These are phyloP conservation scores for Campylomormyrus numenius DNA, from an alignment of 2,113 vertebrate species.

Conservation along the genomic window DNA sequence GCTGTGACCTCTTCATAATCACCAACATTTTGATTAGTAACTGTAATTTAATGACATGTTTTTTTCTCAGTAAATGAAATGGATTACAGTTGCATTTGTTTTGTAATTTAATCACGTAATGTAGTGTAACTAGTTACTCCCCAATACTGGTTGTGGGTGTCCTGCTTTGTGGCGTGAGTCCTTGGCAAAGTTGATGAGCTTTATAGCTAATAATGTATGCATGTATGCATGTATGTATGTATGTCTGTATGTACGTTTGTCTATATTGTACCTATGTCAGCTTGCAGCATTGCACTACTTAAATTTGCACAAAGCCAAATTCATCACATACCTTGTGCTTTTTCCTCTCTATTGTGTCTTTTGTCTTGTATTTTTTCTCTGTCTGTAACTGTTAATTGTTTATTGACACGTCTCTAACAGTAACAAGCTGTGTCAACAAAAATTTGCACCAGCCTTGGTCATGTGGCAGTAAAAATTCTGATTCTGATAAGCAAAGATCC, in stretches of 20 bases:
- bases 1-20: too few species aligned
- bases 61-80: too few species aligned
- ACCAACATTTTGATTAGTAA: too few species aligned
- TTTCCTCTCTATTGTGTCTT: not conserved
- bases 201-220: slow-evolving; percentile 53
- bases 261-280: not conserved
- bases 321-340: not conserved
- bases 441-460: not conserved
- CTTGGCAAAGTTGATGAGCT: slow-evolving; percentile 60
- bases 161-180: slow-evolving; percentile 19
- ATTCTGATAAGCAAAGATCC: slow-evolving; percentile 28
- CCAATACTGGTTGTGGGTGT: slow-evolving; percentile 14
- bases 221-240: not conserved
- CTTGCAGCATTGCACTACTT: not conserved
- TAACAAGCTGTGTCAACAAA: not conserved
- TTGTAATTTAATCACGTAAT: too few species aligned
- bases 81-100: too few species aligned
- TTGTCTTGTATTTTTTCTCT: not conserved
- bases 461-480: not conserved
- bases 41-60: too few species aligned
- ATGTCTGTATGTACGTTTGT: not conserved
- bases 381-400: not conserved
- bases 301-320: not conserved
- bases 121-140: not conserved
- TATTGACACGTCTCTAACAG: not conserved